Evolutionary conservation across 1,140 invertebrate species (phyloP), one percentile per base, ranked within the genome.

Genomic region (Apis mellifera): DNA sequence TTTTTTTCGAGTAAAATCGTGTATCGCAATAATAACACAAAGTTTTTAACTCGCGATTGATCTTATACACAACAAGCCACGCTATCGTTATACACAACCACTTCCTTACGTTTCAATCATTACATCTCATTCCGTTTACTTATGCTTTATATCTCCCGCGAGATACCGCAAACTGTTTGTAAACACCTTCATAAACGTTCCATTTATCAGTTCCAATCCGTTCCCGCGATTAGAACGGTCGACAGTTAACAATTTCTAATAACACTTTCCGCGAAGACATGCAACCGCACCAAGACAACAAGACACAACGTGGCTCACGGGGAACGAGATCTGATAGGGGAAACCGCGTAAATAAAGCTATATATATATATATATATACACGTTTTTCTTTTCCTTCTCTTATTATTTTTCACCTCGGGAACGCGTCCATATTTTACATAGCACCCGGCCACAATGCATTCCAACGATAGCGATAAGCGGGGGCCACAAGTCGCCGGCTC

Each of bases 201-300:
- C 59, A 52, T 32, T 64, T 75, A 75, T 75, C 73, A 52, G 73
- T 4, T 32, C 13, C 4, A 26, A 64, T 75, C 59, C 9, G 15
- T 64, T 75, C 59, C 42, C 57, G 57, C 72, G 57, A 50, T 74
- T 74, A 62, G 59, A 74, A 62, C 72, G n/a, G 23, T 13, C n/a
- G 60, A 48, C 32, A 32, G 57, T 60, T 62, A 75, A 76, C 59
- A 75, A 42, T 76, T 76, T 76, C 73, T 76, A 76, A 76, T 65
- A 76, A 65, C 73, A 26, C 15, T 23, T 48, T 23, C 57, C 54
- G 26, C 21, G 57, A 75, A 26, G 73, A 75, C 73, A 64, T 13
- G n/a, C 52, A 62, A 50, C 54, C n/a, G 19, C 13, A 59, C 13
- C 69, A 21, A 52, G 23, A 52, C n/a, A 32, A 57, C 52, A 57